Evolutionary conservation across 2,888 invertebrate species (phyloP).

Genomic region (Leucania comma): DNA sequence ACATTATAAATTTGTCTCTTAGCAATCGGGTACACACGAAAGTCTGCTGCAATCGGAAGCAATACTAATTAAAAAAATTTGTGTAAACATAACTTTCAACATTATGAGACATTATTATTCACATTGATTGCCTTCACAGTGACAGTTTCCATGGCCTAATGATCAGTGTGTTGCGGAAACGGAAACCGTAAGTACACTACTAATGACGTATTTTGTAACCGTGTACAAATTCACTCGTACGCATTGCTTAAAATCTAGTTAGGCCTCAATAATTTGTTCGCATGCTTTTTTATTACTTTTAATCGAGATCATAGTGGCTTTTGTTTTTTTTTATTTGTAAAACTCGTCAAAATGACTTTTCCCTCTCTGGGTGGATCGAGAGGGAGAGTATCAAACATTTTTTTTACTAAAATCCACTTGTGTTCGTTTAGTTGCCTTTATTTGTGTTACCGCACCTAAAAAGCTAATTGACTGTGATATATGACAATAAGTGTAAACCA

Average conservation of each 20-base stretch:
- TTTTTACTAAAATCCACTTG: no score
- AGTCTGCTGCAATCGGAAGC: constrained; percentile 29
- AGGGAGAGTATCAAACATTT: no score
- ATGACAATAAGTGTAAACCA: no score
- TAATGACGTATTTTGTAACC: constrained; percentile 49
- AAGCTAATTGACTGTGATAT: not conserved
- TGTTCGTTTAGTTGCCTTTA: no score
- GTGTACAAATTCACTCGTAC: constrained; percentile 2
- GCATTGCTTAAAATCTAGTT: constrained; percentile 30
- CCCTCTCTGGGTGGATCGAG: no score
- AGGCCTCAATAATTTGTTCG: not conserved
- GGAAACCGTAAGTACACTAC: constrained; percentile 45
- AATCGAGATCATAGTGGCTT: not conserved
- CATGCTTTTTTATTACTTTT: not conserved
- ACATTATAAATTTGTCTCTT: not conserved
- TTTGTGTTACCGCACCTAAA: no score
- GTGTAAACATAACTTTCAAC: constrained; percentile 21
- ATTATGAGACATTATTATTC: constrained; percentile 27
- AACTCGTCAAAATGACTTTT: no score
- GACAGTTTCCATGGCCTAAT: constrained; percentile 49
- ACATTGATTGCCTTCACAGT: constrained; percentile 32
- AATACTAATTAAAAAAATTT: constrained; percentile 36
- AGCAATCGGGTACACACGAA: not conserved
- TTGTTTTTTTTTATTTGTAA: no score
- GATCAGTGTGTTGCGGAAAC: constrained; percentile 47